Evolutionary conservation across 2,888 invertebrate species (phyloP).

Genomic region (Argynnis bischoffii): DNA sequence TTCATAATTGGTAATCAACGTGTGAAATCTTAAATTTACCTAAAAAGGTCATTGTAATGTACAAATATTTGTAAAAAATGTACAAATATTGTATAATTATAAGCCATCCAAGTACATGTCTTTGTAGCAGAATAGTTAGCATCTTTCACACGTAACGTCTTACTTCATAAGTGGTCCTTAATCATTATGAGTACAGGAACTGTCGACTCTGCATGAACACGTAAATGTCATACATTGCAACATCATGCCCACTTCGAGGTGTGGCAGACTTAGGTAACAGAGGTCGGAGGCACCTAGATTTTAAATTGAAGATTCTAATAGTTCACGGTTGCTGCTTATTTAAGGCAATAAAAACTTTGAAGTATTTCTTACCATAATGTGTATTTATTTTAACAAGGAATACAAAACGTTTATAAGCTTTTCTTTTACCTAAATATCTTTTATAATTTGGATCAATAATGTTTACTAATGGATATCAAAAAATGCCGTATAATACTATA

Average conservation of each 20-base stretch:
- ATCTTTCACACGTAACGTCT: constrained; percentile 18
- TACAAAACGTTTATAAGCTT: too few relatives aligned
- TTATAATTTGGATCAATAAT: too few relatives aligned
- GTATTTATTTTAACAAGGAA: too few relatives aligned
- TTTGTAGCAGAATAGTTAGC: neutral
- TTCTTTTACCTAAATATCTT: too few relatives aligned
- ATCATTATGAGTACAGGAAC: constrained; percentile 29
- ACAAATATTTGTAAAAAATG: neutral
- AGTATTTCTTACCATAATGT: too few relatives aligned
- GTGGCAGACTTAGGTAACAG: constrained; percentile 44
- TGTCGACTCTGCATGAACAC: constrained; percentile 28
- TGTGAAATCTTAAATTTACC: neutral
- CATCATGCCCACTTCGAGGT: constrained; percentile 27
- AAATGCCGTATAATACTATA: neutral
- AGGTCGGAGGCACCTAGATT: constrained; percentile 42
- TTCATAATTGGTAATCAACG: neutral
- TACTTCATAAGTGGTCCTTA: constrained; percentile 28
- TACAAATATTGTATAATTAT: neutral
- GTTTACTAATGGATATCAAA: neutral
- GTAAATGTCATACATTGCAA: constrained; percentile 40
- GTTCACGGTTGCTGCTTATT: constrained; percentile 42
- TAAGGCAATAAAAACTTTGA: neutral
- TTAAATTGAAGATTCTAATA: constrained; percentile 38
- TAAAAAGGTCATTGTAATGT: neutral
- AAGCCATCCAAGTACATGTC: neutral